phyloP scores from a whole-genome alignment of 2,113 vertebrate genomes.

The Neogale vison region DNA sequence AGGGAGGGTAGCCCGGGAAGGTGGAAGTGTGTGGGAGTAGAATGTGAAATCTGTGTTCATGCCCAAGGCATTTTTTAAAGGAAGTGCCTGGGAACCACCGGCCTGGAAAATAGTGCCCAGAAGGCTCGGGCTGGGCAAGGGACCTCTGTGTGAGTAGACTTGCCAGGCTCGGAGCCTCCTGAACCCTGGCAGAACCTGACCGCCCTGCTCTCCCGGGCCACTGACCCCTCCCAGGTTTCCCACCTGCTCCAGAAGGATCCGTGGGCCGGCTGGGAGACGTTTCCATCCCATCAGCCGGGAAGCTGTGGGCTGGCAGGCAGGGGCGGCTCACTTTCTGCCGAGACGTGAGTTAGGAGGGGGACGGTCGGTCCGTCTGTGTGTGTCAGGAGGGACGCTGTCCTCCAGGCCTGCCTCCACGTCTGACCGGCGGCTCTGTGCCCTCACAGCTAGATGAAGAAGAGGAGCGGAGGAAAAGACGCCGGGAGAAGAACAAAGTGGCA shows the following conservation, averaged over 20 bases:
- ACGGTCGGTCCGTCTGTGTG: background rate
- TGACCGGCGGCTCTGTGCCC: constrained; percentile 50
- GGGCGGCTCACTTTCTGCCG: fast-evolving
- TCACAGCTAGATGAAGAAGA: constrained; percentile 94
- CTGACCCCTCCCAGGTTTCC: background rate
- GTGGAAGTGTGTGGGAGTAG: background rate
- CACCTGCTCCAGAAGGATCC: background rate
- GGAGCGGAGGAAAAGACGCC: constrained; percentile 94
- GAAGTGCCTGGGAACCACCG: constrained; percentile 46
- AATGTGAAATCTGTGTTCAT: background rate
- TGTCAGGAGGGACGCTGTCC: background rate
- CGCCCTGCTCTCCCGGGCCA: background rate
- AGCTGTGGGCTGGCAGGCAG: background rate
- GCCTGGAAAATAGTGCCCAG: constrained; percentile 44
- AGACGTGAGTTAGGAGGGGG: background rate
- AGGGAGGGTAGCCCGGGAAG: background rate
- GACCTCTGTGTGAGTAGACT: background rate
- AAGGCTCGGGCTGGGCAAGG: background rate
- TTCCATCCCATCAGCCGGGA: background rate
- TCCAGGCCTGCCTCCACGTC: background rate
- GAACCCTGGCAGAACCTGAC: background rate
- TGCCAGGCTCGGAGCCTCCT: background rate
- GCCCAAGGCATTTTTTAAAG: constrained; percentile 31
- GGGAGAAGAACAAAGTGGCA: constrained; percentile 98
- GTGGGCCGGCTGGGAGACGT: fast-evolving